Evolutionary conservation across 2,888 invertebrate genomes (phyloP).

Genomic region (Euzophera pinguis): DNA sequence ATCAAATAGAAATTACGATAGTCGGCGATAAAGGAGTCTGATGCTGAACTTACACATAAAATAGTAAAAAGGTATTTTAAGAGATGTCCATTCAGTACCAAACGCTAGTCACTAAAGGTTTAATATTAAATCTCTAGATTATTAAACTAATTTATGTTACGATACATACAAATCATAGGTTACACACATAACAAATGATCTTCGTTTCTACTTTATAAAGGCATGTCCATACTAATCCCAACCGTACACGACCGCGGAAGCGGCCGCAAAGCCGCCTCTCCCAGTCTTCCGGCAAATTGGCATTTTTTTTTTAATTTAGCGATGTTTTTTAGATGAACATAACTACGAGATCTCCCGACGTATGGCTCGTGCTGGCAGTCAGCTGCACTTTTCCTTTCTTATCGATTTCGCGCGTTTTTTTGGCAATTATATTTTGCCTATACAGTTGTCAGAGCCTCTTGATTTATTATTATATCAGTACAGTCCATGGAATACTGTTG

Average conservation of each 20-base stretch:
- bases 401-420: constrained; percentile 30
- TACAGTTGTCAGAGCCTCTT: neutral
- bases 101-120: too few relatives aligned
- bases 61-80: too few relatives aligned
- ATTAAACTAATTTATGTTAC: too few relatives aligned
- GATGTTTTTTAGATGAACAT: constrained; percentile 30
- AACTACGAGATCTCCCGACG: constrained; percentile 39
- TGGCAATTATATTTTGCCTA: constrained; percentile 16
- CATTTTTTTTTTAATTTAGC: constrained; percentile 49
- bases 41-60: too few relatives aligned
- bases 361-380: constrained; percentile 65
- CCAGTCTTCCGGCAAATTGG: constrained; percentile 70
- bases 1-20: too few relatives aligned
- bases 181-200: too few relatives aligned
- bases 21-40: too few relatives aligned
- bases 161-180: too few relatives aligned
- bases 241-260: constrained; percentile 60
- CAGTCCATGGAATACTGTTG: too few relatives aligned
- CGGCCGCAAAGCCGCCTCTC: constrained; percentile 72
- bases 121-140: too few relatives aligned
- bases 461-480: too few relatives aligned
- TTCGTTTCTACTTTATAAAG: neutral
- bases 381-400: constrained; percentile 62
- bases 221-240: constrained; percentile 39
- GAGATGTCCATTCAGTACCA: too few relatives aligned